Conservation (phyloP, 1,140 invertebrate genomes). For the Drosophila ficusphila region DNA sequence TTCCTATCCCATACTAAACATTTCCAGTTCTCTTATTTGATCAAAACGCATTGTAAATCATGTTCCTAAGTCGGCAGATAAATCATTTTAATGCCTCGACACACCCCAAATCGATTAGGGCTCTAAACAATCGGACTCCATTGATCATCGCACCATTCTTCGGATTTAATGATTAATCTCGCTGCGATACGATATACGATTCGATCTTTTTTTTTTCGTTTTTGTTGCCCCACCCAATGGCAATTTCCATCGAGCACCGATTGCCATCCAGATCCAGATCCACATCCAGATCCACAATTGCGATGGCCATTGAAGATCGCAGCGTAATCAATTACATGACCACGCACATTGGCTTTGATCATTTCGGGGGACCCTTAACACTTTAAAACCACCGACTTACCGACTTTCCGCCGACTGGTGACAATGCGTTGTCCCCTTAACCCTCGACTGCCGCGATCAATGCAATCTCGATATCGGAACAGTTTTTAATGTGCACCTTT, state of each 20-base stretch:
- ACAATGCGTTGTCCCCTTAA: conserved; percentile 50
- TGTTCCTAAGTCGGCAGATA: background rate
- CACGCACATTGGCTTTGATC: conserved; percentile 48
- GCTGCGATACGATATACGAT: too few species aligned
- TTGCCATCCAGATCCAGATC: background rate
- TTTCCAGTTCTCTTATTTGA: too few species aligned
- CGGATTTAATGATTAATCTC: conserved; percentile 38
- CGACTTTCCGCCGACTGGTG: conserved; percentile 29
- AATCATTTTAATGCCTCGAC: background rate
- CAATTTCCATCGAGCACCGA: conserved; percentile 11
- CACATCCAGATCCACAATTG: background rate
- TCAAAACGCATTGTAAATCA: background rate
- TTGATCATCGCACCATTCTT: conserved; percentile 22
- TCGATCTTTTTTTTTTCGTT: too few species aligned
- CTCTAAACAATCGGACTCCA: conserved; percentile 13
- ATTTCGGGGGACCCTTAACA: conserved; percentile 27
- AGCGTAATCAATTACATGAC: conserved; percentile 53
- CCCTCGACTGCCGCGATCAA: conserved; percentile 31
- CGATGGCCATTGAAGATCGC: conserved; percentile 7
- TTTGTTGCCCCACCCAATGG: too few species aligned
- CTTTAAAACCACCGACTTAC: conserved; percentile 15
- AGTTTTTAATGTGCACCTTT: conserved; percentile 79
- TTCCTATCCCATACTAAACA: too few species aligned
- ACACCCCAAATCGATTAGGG: background rate
- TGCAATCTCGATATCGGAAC: conserved; percentile 66